Base-by-base conservation (phyloP, 2,113 vertebrate genomes). In the Bos javanicus region DNA sequence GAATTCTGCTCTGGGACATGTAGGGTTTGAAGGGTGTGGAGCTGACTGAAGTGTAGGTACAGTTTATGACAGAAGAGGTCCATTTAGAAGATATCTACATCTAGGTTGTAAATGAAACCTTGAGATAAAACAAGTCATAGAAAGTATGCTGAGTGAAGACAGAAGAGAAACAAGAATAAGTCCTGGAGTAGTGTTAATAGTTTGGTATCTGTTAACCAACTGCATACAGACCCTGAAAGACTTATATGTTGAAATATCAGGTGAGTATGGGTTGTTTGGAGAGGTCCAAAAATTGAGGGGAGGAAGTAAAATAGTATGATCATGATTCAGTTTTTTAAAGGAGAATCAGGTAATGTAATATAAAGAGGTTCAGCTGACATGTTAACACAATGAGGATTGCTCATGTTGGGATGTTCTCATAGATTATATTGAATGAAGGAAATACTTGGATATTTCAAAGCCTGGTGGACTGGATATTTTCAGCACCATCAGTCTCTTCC, bases 401-500 rank as follows among this genome's bases (percentile, higher is more conserved):
- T 97, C 89, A 56, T 82, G 64, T 80, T 81, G 64, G 50, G 14
- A 95, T 81, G n/a, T 56, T n/a, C 59, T 91, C 67, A 15, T 50
- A 86, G 86, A 86, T 43, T 50, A 91, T 93, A 60, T 91, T 59
- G 91, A 54, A 87, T 62, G 89, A 91, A 87, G 50, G 95, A 92
- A 28, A 19, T n/a, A 93, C 33, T 94, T 96, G 83, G 30, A 81
- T 67, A 95, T 84, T 94, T 97, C 60, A 97, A 81, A 89, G 43
- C 7, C 67, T 96, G 64, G 39, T 78, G 15, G 10, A 62, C 28
- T 94, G 87, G 56, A 95, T 97, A 90, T 95, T 96, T 97, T 92
- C 64, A 95, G 90, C 39, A 85, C n/a, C 52, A 36, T 60, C 67
- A 60, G 12, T 92, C 74, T 50, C 64, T 85, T 97, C 84, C 90